Percentiles rank a stretch among this genome's conserved stretches.
Conservation (phyloP, 2,888 invertebrate genomes). For the Tryphoninae sp. region DNA sequence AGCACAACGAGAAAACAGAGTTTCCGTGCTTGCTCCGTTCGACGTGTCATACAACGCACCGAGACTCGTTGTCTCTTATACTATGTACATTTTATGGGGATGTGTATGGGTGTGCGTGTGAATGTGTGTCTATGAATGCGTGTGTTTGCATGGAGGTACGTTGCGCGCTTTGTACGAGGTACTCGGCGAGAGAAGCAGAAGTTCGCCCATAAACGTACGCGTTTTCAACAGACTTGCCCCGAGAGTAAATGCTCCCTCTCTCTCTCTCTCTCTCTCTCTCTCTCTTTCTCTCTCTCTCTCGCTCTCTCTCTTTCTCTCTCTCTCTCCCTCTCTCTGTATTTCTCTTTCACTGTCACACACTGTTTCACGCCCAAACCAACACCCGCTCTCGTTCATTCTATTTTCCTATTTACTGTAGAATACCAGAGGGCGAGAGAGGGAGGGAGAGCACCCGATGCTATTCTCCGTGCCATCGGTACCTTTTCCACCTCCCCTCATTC, state of each 20-base stretch:
- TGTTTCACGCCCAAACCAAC: conserved; percentile 34
- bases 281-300: conserved; percentile 42
- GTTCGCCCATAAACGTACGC: conserved; percentile 39
- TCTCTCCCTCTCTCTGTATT: conserved; percentile 40
- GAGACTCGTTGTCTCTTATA: conserved; percentile 6
- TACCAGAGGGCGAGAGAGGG: neutral
- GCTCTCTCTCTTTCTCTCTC: conserved; percentile 28
- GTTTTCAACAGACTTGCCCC: conserved; percentile 24
- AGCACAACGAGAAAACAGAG: conserved; percentile 36
- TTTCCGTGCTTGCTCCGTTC: conserved; percentile 43
- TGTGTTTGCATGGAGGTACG: conserved; percentile 15
- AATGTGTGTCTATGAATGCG: neutral
- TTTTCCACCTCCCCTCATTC: neutral
- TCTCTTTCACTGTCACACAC: conserved; percentile 15
- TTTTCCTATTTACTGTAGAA: conserved; percentile 8
- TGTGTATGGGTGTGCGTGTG: neutral
- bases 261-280: conserved; percentile 13
- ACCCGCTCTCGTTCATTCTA: conserved; percentile 11
- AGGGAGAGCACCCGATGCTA: neutral
- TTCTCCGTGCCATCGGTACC: neutral
- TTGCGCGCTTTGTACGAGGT: conserved; percentile 34
- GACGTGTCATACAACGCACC: conserved; percentile 46
- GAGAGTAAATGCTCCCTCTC: conserved; percentile 22
- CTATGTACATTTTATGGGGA: neutral
- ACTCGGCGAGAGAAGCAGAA: neutral